These are phyloP conservation scores for Heterodera carotae DNA, from an alignment of 1,140 invertebrate genomes.

Conservation along the genomic window DNA sequence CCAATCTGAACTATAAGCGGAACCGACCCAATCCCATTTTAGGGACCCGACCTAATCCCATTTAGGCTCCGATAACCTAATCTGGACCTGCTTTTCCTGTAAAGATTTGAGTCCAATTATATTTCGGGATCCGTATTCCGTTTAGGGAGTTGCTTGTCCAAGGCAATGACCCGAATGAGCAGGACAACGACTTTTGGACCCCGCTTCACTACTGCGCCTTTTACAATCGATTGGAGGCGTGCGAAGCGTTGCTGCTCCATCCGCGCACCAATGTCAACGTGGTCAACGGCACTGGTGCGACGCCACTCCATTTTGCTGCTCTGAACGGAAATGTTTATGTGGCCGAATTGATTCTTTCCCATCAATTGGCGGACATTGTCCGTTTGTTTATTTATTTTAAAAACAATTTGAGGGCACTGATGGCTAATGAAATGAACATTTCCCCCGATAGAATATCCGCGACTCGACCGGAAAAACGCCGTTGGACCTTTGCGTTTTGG, in stretches of 20 bases:
- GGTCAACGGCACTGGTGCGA: slow-evolving; percentile 57
- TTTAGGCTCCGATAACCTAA: no score
- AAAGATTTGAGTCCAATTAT: no score
- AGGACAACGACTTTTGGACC: slow-evolving; percentile 58
- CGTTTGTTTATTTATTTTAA: slow-evolving; percentile 12
- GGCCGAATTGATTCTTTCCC: slow-evolving; percentile 58
- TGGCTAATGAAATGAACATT: slow-evolving; percentile 3
- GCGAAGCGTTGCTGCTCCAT: slow-evolving; percentile 51
- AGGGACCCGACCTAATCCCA: no score
- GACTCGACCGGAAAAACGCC: slow-evolving; percentile 56
- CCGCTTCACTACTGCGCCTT: slow-evolving; percentile 61
- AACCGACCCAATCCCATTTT: no score
- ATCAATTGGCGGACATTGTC: slow-evolving; percentile 57
- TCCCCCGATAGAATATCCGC: slow-evolving; percentile 46
- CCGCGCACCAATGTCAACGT: slow-evolving; percentile 51
- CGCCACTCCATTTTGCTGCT: slow-evolving; percentile 60
- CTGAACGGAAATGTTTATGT: slow-evolving; percentile 55
- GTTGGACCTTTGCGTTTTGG: slow-evolving; percentile 54
- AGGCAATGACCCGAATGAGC: slow-evolving; percentile 54
- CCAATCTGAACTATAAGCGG: no score
- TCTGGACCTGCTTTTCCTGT: no score
- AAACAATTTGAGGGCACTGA: no score
- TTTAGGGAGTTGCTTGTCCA: slow-evolving; percentile 51
- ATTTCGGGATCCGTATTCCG: no score
- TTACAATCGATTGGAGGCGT: slow-evolving; percentile 53